phyloP scores from a whole-genome alignment of 2,113 vertebrate species.

The Phalacrocorax pelagicus region DNA sequence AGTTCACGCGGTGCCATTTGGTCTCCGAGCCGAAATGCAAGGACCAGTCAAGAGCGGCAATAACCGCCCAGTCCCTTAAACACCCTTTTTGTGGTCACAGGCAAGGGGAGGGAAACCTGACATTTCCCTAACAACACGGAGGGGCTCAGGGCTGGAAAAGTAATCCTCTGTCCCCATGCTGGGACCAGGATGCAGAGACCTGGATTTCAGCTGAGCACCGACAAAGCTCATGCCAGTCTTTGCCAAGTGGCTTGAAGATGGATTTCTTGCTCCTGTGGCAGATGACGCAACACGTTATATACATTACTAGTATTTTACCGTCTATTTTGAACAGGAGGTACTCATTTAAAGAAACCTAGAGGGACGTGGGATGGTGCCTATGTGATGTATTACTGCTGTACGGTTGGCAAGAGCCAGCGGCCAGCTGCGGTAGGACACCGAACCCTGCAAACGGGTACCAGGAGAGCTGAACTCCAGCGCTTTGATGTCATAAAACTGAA shows the following conservation, averaged over 20 bases:
- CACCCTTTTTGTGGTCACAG: not conserved
- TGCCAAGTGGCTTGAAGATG: not conserved
- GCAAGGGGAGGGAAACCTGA: not conserved
- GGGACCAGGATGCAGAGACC: not conserved
- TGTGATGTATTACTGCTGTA: not conserved
- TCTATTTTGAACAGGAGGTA: not conserved
- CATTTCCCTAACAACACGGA: not conserved
- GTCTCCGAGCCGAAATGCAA: rapidly evolving
- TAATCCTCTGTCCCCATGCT: rapidly evolving
- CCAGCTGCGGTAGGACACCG: not conserved
- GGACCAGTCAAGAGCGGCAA: not conserved
- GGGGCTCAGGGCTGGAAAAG: not conserved
- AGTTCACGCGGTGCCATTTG: not conserved
- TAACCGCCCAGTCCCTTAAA: not conserved
- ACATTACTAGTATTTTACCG: not conserved
- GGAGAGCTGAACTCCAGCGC: not conserved
- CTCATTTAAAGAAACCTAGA: not conserved
- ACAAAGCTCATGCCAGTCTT: not conserved
- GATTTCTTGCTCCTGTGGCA: not conserved
- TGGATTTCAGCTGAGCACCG: not conserved
- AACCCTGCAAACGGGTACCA: not conserved
- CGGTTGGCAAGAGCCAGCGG: not conserved
- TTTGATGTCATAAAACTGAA: constrained; percentile 10
- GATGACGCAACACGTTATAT: not conserved
- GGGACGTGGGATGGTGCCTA: not conserved